These are phyloP conservation scores for Prolemur simus DNA, from an alignment of 2,113 vertebrate genomes.

Conservation along the genomic window DNA sequence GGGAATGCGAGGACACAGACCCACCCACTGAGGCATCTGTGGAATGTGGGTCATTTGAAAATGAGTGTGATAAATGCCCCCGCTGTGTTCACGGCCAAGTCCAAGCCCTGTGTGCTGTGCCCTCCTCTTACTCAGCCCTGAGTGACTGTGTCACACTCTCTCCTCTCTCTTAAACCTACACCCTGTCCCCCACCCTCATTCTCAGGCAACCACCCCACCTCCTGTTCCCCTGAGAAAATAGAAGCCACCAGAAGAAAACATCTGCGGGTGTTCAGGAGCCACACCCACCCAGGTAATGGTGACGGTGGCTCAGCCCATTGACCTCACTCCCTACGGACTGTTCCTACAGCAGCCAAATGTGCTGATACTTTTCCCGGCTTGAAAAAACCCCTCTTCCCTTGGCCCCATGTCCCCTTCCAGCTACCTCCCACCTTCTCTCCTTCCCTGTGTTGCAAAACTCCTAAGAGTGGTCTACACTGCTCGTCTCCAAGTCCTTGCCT, in stretches of 20 bases:
- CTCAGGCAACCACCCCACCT: background rate
- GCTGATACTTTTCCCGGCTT: background rate
- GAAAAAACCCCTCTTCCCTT: background rate
- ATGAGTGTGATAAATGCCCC: background rate
- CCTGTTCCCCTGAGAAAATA: background rate
- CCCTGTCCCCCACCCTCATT: background rate
- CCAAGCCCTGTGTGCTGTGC: accelerated
- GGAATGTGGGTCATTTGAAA: background rate
- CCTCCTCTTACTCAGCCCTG: background rate
- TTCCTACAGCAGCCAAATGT: accelerated
- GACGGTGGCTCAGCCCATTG: accelerated
- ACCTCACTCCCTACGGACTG: accelerated
- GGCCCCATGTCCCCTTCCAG: background rate
- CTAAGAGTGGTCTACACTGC: accelerated
- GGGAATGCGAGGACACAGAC: background rate
- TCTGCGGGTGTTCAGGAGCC: too few species aligned
- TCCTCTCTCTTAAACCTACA: background rate
- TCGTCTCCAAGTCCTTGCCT: background rate
- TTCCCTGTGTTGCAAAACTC: background rate
- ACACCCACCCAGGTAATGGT: accelerated
- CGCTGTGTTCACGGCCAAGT: background rate
- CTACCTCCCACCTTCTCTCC: background rate
- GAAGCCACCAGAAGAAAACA: background rate
- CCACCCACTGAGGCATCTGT: background rate
- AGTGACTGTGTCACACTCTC: accelerated